Evolutionary conservation across 2,113 vertebrate species (phyloP).

Genomic region (Anolis carolinensis): DNA sequence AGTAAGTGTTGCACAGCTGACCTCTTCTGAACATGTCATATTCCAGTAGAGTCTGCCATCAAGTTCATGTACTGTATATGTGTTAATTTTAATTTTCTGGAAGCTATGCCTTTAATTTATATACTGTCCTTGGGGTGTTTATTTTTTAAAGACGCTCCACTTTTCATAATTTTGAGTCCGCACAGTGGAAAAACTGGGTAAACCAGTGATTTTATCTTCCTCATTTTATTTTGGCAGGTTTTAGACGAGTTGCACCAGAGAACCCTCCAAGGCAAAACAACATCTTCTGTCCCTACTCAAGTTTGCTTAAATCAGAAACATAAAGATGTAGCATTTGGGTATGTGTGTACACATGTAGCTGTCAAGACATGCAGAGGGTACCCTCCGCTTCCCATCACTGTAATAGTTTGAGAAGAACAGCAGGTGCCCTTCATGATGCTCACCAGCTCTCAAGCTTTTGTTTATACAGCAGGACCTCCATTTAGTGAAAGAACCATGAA

Average conservation of each 20-base stretch:
- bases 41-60: fast-evolving
- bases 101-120: not conserved
- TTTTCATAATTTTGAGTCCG: fast-evolving
- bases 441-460: too few species aligned
- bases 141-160: not conserved
- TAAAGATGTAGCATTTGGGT: constrained; percentile 68
- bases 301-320: not conserved
- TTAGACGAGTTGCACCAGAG: constrained; percentile 73
- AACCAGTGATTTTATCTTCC: not conserved
- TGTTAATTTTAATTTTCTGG: fast-evolving
- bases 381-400: not conserved
- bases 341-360: constrained; percentile 33
- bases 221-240: constrained; percentile 60
- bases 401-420: not conserved
- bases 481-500: not conserved
- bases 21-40: not conserved
- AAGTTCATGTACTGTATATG: not conserved
- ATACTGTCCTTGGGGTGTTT: not conserved
- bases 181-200: not conserved
- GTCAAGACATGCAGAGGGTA: not conserved
- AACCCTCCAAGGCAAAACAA: constrained; percentile 57
- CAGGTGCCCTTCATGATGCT: too few species aligned
- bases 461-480: not conserved
- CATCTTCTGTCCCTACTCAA: fast-evolving
- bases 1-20: not conserved